phyloP scores from a whole-genome alignment of 2,888 invertebrate species.

The Callinectes sapidus region DNA sequence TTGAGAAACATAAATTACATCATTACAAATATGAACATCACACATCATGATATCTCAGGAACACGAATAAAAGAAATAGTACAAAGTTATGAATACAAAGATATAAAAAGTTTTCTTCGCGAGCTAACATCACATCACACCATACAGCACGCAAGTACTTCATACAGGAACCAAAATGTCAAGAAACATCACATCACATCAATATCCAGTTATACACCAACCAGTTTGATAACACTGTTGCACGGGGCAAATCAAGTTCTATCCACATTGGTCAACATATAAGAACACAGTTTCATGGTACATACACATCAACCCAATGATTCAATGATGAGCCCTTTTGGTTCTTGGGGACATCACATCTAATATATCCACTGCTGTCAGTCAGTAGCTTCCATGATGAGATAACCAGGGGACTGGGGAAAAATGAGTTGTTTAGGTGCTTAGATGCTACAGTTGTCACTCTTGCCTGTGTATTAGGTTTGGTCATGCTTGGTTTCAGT shows the following conservation, averaged over 20 bases:
- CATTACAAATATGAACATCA: slow-evolving; percentile 7
- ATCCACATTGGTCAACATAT: slow-evolving; percentile 24
- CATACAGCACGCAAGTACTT: background rate
- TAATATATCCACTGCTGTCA: background rate
- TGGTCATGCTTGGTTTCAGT: background rate
- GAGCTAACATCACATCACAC: background rate
- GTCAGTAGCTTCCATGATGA: background rate
- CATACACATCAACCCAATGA: background rate
- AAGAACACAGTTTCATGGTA: background rate
- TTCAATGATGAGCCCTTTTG: background rate
- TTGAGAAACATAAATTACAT: background rate
- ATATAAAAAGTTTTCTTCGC: background rate
- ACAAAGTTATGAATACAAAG: background rate
- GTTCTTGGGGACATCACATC: background rate
- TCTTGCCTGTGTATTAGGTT: background rate
- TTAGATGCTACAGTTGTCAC: background rate
- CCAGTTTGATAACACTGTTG: background rate
- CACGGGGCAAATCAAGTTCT: background rate
- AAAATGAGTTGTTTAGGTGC: background rate
- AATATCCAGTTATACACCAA: slow-evolving; percentile 8
- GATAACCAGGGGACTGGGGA: background rate
- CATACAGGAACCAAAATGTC: slow-evolving; percentile 23
- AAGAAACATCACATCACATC: background rate
- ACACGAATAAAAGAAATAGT: background rate
- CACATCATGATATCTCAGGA: background rate